Base-by-base conservation (phyloP, 2,113 vertebrate genomes). In the Anthoscopus minutus region DNA sequence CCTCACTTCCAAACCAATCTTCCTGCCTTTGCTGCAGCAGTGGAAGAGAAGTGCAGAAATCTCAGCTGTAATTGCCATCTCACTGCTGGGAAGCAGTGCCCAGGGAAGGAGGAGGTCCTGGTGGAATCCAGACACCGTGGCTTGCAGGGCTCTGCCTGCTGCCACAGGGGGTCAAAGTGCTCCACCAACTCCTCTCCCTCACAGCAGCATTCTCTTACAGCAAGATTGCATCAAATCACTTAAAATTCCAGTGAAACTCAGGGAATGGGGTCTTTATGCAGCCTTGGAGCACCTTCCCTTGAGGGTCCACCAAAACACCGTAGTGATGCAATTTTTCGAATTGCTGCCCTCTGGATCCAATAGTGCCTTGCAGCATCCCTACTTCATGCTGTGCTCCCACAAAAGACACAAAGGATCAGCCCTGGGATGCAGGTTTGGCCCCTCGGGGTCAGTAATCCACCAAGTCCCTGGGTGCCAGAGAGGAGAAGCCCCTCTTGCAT, bases 251-350 rank as follows among this genome's bases (percentile, higher is more conserved):
- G 7, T 1, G 27, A 33, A 83, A 73, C 33, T 6, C 37, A 18
- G 35, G 33, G 64, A 66, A 53, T 0, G 18, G 11, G 22, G 19
- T 24, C 40, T 57, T 56, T 17, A 4, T 2, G 6, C 42, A 85
- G 78, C 61, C 69, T 51, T 5, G 50, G 14, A 51, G 56, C 23
- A 42, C 9, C 35, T 54, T 18, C 65, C 38, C 86, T 27, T 6
- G 8, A 48, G 35, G 6, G 7, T 23, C 64, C 60, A 25, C 47
- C 7, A 3, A 11, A 65, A 42, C 14, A 2, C 22, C 0, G 1
- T 0, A 13, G n/a, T 1, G 6, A 9, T 9, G 27, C 0, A 0
- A 16, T 18, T 64, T 51, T 25, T 40, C 72, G 51, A 61, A 27
- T 4, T 6, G 13, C 17, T 78, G 31, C 5, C 17, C 19, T 23